Conservation (phyloP, 2,797 vertebrate species). For the Cynodonichthys magdalenae region DNA sequence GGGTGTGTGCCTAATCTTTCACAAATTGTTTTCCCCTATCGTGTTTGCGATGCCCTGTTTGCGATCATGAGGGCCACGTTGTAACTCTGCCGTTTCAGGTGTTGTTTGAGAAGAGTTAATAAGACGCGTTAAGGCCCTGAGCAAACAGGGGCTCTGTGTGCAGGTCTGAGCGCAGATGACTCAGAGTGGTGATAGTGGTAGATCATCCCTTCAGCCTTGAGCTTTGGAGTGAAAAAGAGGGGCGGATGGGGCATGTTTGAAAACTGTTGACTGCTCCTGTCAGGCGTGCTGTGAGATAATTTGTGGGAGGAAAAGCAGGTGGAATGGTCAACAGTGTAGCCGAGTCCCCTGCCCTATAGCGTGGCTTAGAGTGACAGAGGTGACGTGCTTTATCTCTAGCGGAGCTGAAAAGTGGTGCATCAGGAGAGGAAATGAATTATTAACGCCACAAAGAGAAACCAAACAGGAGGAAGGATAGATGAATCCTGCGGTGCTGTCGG, state of each 20-base stretch:
- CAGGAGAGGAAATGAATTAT: constrained; percentile 72
- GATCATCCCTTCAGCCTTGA: constrained; percentile 48
- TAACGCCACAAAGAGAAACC: constrained; percentile 61
- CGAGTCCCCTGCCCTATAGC: constrained; percentile 48
- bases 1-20: constrained; percentile 83
- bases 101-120: constrained; percentile 83
- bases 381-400: constrained; percentile 72
- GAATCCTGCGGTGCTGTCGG: constrained; percentile 20
- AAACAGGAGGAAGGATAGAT: constrained; percentile 50
- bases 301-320: constrained; percentile 53
- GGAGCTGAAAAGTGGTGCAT: constrained; percentile 59
- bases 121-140: constrained; percentile 73
- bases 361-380: constrained; percentile 44
- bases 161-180: constrained; percentile 54
- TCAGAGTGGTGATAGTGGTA: constrained; percentile 39
- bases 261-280: constrained; percentile 51
- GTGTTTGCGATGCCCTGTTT: constrained; percentile 73
- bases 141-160: constrained; percentile 70
- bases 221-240: constrained; percentile 37
- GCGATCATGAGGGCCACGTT: constrained; percentile 67
- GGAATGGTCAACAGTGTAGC: constrained; percentile 67
- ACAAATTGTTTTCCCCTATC: constrained; percentile 80
- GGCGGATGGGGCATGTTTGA: constrained; percentile 58
- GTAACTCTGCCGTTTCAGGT: constrained; percentile 72
- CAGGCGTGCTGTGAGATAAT: constrained; percentile 72